Base-by-base conservation (phyloP, 2,888 invertebrate species). In the Mesorhabditis spiculigera region DNA sequence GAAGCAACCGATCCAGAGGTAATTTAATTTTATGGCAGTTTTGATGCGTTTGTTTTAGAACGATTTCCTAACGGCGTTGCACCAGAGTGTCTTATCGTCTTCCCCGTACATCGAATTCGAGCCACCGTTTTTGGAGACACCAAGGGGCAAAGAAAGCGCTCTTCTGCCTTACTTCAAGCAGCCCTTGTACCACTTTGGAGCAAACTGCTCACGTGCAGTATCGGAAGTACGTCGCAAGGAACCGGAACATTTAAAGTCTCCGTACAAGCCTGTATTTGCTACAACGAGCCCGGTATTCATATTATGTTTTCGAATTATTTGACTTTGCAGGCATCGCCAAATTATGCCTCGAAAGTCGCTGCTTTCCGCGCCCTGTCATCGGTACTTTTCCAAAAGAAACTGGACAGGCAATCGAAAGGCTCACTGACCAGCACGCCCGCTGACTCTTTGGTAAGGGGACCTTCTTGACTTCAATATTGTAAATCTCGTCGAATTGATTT, bases 301-400 rank as follows among this genome's bases (percentile, higher is more conserved):
- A 28, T 28, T 28, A 28, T 28, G 28, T 28, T 28, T 28, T 28
- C 28, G 28, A 28, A 28, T 28, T 28, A 28, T 28, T 28, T 28
- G 28, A 28, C 28, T 28, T 28, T 28, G 28, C 28, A 28, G 28
- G 28, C 28, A 28, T 28, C 28, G 28, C 28, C 28, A 28, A 28
- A 28, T 28, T 28, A 70, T 71, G 45, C 72, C 72, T 6, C 67
- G 71, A 85, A 92, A 70, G 87, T 95, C 8, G 93, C 95, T 0
- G 91, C 93, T 87, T 96, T 92, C 87, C 89, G 96, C 50, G 93
- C 96, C 0, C 90, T 91, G 73, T 95, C 95, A 0, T 91, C 93
- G 10, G 89, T 73, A n/a, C 43, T 80, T 8, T 80, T 80, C 69
- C 66, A 72, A 41, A 75, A 70, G 45, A 69, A 74, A 65, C 61